Conservation (phyloP, 2,888 invertebrate genomes). For the Chelonus formosanus region DNA sequence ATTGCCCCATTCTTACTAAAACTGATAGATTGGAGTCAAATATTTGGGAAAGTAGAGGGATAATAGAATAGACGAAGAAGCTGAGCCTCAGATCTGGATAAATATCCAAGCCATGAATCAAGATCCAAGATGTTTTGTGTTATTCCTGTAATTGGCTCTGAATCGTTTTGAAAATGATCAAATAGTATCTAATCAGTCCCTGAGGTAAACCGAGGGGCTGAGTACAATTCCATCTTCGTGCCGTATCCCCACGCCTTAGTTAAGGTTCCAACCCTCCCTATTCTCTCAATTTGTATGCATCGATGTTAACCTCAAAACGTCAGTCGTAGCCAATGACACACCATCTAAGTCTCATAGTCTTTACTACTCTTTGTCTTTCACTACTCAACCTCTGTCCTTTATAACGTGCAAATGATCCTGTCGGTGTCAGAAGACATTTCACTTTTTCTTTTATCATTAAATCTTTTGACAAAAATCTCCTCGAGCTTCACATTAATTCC, state of each 20-base stretch:
- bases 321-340: conserved; percentile 34
- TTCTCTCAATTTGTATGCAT: conserved; percentile 33
- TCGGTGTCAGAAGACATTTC: conserved; percentile 9
- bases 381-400: conserved; percentile 2
- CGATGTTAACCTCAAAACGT: conserved; percentile 39
- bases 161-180: conserved; percentile 20
- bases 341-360: conserved; percentile 27
- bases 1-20: not conserved
- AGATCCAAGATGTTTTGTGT: not conserved
- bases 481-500: no score
- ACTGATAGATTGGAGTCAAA: not conserved
- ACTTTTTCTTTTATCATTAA: conserved; percentile 12
- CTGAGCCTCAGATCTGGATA: not conserved
- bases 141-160: conserved; percentile 23
- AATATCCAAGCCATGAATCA: not conserved
- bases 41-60: not conserved
- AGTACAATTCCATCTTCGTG: not conserved
- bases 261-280: not conserved
- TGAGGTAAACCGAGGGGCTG: conserved; percentile 8
- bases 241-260: not conserved
- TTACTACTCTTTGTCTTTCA: conserved; percentile 17
- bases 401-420: conserved; percentile 3
- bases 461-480: not conserved
- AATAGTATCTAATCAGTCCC: conserved; percentile 17
- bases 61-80: not conserved